Evolutionary conservation across 2,113 vertebrate species (phyloP), one percentile per base, ranked within the genome.

Genomic region (Entelurus aequoreus): DNA sequence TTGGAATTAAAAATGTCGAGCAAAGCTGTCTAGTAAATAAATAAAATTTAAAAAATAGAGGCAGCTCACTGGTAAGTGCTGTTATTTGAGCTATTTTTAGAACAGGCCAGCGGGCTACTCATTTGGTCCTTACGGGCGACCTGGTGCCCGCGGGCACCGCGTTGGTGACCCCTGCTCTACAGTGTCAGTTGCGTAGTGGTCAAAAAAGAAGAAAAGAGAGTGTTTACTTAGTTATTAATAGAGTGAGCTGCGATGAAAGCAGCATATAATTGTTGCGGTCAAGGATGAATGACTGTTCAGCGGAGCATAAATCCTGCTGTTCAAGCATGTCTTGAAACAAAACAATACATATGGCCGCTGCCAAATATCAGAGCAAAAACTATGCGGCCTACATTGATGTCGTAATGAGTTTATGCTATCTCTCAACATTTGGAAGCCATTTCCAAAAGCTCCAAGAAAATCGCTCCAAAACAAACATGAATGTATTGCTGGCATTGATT

Each of bases 341-440:
- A 37, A 40, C 55, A 53, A 54, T n/a, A 28, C 19, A 35, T n/a
- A 9, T 15, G 40, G n/a, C 1, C 5, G 16, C 28, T 60, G 63
- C 50, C 62, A 59, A 44, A 67, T 54, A 60, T 10, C 11, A 49
- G 47, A 37, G 35, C 42, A 40, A 62, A 72, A 66, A 68, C 48
- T n/a, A 8, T 37, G 15, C 11, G 15, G n/a, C 0, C 13, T 6
- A 40, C 44, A 50, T 1, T 58, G 64, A 65, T 11, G 28, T 53
- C 66, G 62, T 69, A 65, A 71, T 67, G 36, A 49, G 63, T 62
- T 65, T 78, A 60, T 72, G 47, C 62, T 71, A 78, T 75, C 72
- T 55, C 46, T 82, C 75, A 85, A 81, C 82, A 83, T 84, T 82
- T 86, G 83, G 71, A 77, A 84, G 78, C 78, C 62, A 82, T 85